Conservation (phyloP, 2,113 vertebrate species). For the Macquaria australasica region DNA sequence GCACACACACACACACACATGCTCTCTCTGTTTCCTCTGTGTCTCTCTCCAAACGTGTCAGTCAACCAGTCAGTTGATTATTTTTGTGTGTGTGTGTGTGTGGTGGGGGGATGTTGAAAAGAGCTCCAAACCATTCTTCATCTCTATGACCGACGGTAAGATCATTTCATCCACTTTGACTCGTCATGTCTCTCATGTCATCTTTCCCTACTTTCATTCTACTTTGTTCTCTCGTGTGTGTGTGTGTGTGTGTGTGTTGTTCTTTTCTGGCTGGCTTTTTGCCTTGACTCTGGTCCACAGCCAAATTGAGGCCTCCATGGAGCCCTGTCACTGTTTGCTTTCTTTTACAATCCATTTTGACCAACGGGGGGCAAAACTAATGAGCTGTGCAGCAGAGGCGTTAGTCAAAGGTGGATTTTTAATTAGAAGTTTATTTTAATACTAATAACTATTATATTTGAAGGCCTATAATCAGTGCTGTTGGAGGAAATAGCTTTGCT, state of each 20-base stretch:
- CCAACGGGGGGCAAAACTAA: constrained; percentile 67
- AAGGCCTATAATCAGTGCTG: constrained; percentile 46
- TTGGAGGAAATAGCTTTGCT: constrained; percentile 4
- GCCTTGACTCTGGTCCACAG: constrained; percentile 61
- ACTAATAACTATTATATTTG: constrained; percentile 33
- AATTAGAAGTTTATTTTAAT: constrained; percentile 55
- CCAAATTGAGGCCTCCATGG: constrained; percentile 74
- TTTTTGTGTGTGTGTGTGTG: constrained; percentile 77
- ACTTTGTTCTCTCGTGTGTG: constrained; percentile 32
- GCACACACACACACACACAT: constrained; percentile 64
- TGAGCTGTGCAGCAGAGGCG: constrained; percentile 58
- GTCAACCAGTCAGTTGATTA: constrained; percentile 80
- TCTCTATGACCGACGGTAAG: constrained; percentile 85
- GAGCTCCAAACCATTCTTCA: constrained; percentile 66
- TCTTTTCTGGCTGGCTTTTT: constrained; percentile 38
- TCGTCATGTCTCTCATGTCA: constrained; percentile 6
- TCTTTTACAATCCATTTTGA: constrained; percentile 70
- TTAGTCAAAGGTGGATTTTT: constrained; percentile 61
- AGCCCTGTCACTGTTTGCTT: constrained; percentile 67
- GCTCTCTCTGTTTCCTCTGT: constrained; percentile 70
- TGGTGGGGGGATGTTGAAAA: constrained; percentile 68
- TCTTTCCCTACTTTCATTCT: constrained; percentile 22
- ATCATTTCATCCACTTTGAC: constrained; percentile 54
- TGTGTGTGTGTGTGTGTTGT: constrained; percentile 17
- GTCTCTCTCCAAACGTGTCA: constrained; percentile 77